These are phyloP conservation scores for Wiebesia pumilae DNA, from an alignment of 1,140 invertebrate genomes.

Conservation along the genomic window DNA sequence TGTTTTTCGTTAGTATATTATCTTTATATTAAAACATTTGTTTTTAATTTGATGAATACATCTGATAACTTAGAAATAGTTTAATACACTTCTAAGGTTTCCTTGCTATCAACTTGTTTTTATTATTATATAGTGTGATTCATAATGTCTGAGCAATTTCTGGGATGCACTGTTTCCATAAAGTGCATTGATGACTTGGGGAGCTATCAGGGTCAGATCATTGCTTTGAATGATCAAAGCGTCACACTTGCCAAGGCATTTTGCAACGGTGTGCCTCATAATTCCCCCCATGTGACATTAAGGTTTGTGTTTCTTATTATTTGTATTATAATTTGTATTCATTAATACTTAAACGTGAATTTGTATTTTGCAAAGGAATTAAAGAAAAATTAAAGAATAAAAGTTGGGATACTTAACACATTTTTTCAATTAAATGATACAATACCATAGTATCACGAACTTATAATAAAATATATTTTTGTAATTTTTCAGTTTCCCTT, in stretches of 20 bases:
- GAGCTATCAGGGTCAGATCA: slow-evolving; percentile 87
- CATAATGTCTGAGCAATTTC: slow-evolving; percentile 79
- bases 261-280: slow-evolving; percentile 85
- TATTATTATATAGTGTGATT: slow-evolving; percentile 17
- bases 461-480: no score
- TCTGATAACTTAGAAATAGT: neutral
- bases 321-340: neutral
- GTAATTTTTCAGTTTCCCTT: neutral
- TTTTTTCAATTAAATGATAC: no score
- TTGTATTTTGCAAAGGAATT: neutral
- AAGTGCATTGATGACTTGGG: slow-evolving; percentile 82
- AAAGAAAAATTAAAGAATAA: neutral
- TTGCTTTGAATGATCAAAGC: slow-evolving; percentile 80
- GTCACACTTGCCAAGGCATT: slow-evolving; percentile 87
- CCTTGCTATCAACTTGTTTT: neutral
- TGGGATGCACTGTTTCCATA: slow-evolving; percentile 86
- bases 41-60: neutral
- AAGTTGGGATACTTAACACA: neutral
- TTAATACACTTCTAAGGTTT: neutral
- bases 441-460: no score
- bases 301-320: slow-evolving; percentile 65
- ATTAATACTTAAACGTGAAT: neutral
- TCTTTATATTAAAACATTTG: neutral
- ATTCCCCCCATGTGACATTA: slow-evolving; percentile 77
- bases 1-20: slow-evolving; percentile 1